Percentiles rank a stretch among this genome's conserved stretches.
Evolutionary conservation across 2,888 invertebrate species (phyloP).

Genomic region (Athalia circularis): DNA sequence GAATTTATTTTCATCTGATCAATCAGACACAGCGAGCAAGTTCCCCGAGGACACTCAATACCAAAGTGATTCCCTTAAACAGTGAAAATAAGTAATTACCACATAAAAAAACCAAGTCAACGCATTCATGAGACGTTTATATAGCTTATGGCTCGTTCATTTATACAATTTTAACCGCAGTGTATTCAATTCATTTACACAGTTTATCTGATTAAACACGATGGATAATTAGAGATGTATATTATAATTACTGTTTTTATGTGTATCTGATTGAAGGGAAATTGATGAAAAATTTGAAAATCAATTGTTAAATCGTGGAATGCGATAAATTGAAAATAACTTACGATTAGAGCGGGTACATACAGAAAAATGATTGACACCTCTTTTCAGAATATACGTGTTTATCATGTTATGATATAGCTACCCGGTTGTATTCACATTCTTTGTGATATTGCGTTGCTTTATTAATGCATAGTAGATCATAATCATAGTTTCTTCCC

Average conservation of each 20-base stretch:
- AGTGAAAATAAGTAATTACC: not conserved
- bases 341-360: not conserved
- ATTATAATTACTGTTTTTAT: too few species aligned
- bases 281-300: not conserved
- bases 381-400: not conserved
- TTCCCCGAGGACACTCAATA: not conserved
- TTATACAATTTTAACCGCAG: too few species aligned
- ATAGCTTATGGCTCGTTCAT: too few species aligned
- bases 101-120: not conserved
- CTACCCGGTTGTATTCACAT: conserved; percentile 1
- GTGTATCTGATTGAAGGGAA: too few species aligned
- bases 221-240: too few species aligned
- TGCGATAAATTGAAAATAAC: not conserved
- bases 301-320: not conserved
- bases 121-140: too few species aligned
- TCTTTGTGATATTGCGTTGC: conserved; percentile 5
- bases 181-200: too few species aligned
- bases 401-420: conserved; percentile 18
- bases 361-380: conserved; percentile 4
- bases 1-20: conserved; percentile 14
- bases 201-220: too few species aligned
- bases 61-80: not conserved
- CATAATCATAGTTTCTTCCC: not conserved
- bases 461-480: not conserved
- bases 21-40: not conserved